Evolutionary conservation across 2,113 vertebrate genomes (phyloP).

Genomic region (Anhinga rufa): DNA sequence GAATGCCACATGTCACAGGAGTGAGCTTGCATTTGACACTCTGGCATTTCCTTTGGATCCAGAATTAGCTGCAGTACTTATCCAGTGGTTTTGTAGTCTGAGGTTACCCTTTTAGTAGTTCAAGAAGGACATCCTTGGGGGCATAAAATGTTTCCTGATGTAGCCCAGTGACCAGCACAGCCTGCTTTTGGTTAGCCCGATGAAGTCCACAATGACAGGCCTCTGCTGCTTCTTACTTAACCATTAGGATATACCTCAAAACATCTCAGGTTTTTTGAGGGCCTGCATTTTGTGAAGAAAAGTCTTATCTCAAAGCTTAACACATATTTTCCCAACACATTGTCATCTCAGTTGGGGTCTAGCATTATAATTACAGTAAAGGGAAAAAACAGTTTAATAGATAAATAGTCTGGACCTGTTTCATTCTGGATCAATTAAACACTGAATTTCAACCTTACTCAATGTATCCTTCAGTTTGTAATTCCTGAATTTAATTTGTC

Average conservation of each 20-base stretch:
- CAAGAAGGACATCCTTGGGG: neutral
- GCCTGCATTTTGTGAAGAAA: neutral
- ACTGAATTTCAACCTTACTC: neutral
- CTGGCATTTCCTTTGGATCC: neutral
- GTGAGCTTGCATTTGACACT: neutral
- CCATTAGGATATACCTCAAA: neutral
- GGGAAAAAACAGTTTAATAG: neutral
- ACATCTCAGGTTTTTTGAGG: neutral
- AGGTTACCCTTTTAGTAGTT: neutral
- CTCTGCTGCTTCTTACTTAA: neutral
- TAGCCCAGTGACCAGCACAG: neutral
- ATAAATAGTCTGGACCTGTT: neutral
- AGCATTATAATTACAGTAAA: neutral
- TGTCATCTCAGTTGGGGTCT: neutral
- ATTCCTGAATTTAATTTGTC: neutral
- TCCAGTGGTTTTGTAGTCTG: neutral
- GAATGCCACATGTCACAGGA: neutral
- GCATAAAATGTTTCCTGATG: neutral
- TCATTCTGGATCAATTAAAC: neutral
- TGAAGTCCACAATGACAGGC: neutral
- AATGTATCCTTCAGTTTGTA: neutral
- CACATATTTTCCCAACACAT: rapidly evolving
- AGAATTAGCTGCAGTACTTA: neutral
- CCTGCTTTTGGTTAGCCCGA: neutral
- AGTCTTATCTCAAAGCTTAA: neutral